Evolutionary conservation across 2,113 vertebrate genomes (phyloP).

Genomic region (Probosciger aterrimus): DNA sequence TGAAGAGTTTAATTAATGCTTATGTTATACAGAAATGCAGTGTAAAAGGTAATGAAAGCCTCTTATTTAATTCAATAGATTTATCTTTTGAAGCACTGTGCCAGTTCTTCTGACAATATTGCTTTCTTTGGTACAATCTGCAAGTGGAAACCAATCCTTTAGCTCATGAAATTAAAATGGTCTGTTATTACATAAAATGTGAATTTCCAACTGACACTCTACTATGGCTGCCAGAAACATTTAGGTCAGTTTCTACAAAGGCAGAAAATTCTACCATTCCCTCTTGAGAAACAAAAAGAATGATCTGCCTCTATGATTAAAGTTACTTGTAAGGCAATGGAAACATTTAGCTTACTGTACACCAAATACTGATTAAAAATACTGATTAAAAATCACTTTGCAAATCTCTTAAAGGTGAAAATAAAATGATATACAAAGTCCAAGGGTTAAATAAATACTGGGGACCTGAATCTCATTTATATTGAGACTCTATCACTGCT

Average conservation of each 20-base stretch:
- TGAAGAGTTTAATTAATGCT: conserved; percentile 63
- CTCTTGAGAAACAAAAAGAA: conserved; percentile 50
- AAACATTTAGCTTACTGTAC: conserved; percentile 55
- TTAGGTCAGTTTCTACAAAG: conserved; percentile 34
- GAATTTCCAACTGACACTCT: conserved; percentile 57
- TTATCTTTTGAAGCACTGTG: conserved; percentile 49
- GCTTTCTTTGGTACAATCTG: conserved; percentile 49
- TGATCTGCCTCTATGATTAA: conserved; percentile 26
- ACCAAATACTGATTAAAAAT: conserved; percentile 39
- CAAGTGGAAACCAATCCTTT: conserved; percentile 56
- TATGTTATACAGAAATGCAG: conserved; percentile 16
- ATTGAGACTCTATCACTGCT: background rate
- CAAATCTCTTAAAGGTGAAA: conserved; percentile 52
- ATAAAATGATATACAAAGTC: conserved; percentile 62
- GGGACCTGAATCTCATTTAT: conserved; percentile 44
- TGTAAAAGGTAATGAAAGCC: conserved; percentile 53
- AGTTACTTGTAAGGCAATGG: conserved; percentile 38
- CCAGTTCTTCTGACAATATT: conserved; percentile 50
- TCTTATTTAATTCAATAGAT: conserved; percentile 52
- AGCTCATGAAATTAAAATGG: conserved; percentile 71
- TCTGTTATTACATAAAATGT: conserved; percentile 64
- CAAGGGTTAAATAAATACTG: conserved; percentile 60
- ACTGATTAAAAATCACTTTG: conserved; percentile 57
- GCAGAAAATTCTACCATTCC: conserved; percentile 18
- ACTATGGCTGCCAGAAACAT: conserved; percentile 60